Evolutionary conservation across 64 coral and sea anemone species (phyloP), one percentile per base, ranked within the genome.

Genomic region (Actinia equina): DNA sequence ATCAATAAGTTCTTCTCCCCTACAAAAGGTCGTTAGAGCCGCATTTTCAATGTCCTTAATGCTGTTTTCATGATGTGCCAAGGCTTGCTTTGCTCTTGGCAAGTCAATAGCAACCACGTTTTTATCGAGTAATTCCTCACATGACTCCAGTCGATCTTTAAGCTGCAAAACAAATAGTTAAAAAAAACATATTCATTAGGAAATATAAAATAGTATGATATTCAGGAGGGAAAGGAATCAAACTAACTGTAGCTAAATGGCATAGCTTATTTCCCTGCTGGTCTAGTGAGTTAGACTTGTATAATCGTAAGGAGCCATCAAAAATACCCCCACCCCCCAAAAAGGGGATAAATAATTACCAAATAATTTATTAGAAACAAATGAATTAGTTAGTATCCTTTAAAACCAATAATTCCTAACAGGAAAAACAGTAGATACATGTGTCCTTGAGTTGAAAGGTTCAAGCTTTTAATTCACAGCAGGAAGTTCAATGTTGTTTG

Each of bases 1-100:
- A 44, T 99, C 97, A 44, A 99, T 99, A 9, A 99, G 97, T 86
- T 99, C 97, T 59, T 99, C 97, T 27, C 97, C 97, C 44, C 93
- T 88, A 94, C 97, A 99, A 62, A 99, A 99, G 62, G 97, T 99
- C 87, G 93, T 92, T 90, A 95, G 62, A 23, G 97, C 81, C 11
- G 93, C 88, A 19, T 91, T 88, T 83, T 99, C 97, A 19, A 99
- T 95, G 26, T 95, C 93, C 55, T 99, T 93, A 51, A 99, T 87
- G 84, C 94, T 91, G 20, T 95, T 93, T 43, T 99, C 93, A 86
- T 93, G 93, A 8, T 89, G 88, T 11, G 82, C 83, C 5, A 99
- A 90, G 44, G 91, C 89, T 51, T 99, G 93, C 59, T 95, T 99
- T 11, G 97, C 97, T 71, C 93, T 77, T 51, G 83, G 86, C 4